phyloP scores from a whole-genome alignment of 2,113 vertebrate genomes.

The Amphiprion percula region DNA sequence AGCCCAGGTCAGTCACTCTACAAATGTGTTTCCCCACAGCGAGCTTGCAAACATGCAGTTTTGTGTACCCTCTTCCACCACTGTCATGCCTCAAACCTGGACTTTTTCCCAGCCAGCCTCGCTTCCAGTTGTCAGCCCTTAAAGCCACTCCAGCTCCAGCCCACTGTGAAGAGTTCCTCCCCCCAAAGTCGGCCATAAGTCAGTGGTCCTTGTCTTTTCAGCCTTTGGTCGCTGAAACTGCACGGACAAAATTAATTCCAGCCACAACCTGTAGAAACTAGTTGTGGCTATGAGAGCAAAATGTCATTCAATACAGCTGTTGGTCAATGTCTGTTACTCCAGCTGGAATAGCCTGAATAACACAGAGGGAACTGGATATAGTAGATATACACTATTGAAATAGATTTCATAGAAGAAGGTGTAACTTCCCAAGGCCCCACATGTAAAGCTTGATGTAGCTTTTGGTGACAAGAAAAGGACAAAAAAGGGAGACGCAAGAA shows the following conservation, averaged over 20 bases:
- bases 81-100: slow-evolving; percentile 27
- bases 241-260: slow-evolving; percentile 32
- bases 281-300: slow-evolving; percentile 37
- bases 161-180: slow-evolving; percentile 6
- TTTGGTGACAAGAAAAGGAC: background rate
- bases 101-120: slow-evolving; percentile 13
- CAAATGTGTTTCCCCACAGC: slow-evolving; percentile 18
- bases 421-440: background rate
- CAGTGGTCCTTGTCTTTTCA: slow-evolving; percentile 4
- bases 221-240: slow-evolving; percentile 29
- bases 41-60: background rate
- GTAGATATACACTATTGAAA: slow-evolving; percentile 1
- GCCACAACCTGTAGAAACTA: slow-evolving; percentile 65
- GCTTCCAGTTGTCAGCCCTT: slow-evolving; percentile 1
- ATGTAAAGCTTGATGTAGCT: background rate
- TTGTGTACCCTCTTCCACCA: background rate
- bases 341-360: slow-evolving; percentile 48
- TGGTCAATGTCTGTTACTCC: slow-evolving; percentile 15
- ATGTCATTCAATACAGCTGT: slow-evolving; percentile 26
- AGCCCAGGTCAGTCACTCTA: slow-evolving; percentile 23
- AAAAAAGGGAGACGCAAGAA: background rate
- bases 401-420: slow-evolving; percentile 33
- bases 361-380: slow-evolving; percentile 52
- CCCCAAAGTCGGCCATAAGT: background rate
- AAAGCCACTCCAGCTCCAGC: background rate